Base-by-base conservation (phyloP, 2,113 vertebrate genomes). In the Prochilodus magdalenae region DNA sequence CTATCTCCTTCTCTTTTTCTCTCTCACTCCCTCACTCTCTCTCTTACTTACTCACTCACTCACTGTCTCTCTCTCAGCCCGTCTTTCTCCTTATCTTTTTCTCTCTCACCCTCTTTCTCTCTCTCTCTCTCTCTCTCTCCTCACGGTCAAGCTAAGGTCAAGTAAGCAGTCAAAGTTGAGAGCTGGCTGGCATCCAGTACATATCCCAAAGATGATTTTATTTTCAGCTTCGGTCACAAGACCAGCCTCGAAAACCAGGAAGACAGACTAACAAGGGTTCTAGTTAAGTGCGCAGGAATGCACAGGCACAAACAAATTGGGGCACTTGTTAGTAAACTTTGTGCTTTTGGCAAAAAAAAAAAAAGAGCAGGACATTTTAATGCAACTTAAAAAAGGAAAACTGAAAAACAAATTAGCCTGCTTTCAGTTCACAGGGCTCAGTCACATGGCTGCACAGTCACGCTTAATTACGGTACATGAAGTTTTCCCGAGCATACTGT, bases 151-250 rank as follows among this genome's bases (percentile, higher is more conserved):
- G 24, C 24, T 65, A 22, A 26, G 3, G 73, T 5, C 11, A 62
- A 26, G 27, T 5, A 20, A 20, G 20, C 53, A 22, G 14, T 26
- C 27, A 20, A 59, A 53, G 20, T 49, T 49, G 36, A 7, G 18
- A 70, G 55, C 36, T 44, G 73, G 47, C 22, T 26, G 62, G 36
- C 27, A 16, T 51, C 53, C 13, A 79, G 70, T 29, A 47, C 0
- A n/a, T 20, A 63, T 69, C 14, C 33, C 24, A 59, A 86, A 74
- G 30, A 83, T 30, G 36, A 44, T 10, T 81, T 53, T 8, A 18
- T 63, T 63, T 67, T 73, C 8, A 13, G 10, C 53, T 69, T 30
- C 5, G 18, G 71, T 33, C 40, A 33, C 24, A 36, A 49, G 47
- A 73, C 33, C 67, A 13, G 49, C 13, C 24, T 86, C 30, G 30